A percentile compares a stretch with the other conserved stretches of the same genome.
These are phyloP conservation scores for Aplysina aerophoba DNA, from an alignment of 37 sponge, comb jelly and placozoan species.

Conservation along the genomic window DNA sequence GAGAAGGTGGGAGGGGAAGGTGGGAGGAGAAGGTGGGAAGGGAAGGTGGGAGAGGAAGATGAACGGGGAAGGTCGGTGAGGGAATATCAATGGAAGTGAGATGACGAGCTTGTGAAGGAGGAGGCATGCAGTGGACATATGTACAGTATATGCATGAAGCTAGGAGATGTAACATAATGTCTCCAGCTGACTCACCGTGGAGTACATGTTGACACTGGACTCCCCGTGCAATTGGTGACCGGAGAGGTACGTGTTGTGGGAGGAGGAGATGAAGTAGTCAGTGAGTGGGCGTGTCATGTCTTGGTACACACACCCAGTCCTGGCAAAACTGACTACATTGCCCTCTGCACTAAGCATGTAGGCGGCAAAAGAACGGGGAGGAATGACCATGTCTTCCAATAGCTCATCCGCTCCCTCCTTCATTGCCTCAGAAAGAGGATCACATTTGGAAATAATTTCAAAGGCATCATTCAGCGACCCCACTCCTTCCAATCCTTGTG, in stretches of 20 bases:
- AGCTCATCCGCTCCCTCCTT: background rate
- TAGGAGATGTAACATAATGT: background rate
- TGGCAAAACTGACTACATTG: background rate
- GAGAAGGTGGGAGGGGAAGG: too few species aligned
- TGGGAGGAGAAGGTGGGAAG: too few species aligned
- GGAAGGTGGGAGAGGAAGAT: too few species aligned
- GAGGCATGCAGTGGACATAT: too few species aligned
- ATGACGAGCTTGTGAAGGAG: too few species aligned
- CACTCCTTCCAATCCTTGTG: constrained; percentile 4
- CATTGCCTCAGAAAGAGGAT: background rate
- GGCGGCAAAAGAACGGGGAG: constrained; percentile 51
- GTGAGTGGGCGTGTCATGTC: constrained; percentile 51
- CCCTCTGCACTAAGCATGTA: constrained; percentile 46
- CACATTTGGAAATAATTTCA: constrained; percentile 35
- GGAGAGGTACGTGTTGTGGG: constrained; percentile 81
- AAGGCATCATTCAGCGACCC: constrained; percentile 22
- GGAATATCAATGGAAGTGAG: too few species aligned
- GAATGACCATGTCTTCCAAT: background rate
- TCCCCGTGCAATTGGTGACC: constrained; percentile 75
- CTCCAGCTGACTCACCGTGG: constrained; percentile 27
- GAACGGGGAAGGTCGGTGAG: too few species aligned
- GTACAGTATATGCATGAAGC: background rate
- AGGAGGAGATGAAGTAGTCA: constrained; percentile 74
- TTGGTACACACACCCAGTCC: background rate
- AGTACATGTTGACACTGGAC: constrained; percentile 64